These are phyloP conservation scores for Fistularia commersonii DNA, from an alignment of 2,797 vertebrate species.

Conservation along the genomic window DNA sequence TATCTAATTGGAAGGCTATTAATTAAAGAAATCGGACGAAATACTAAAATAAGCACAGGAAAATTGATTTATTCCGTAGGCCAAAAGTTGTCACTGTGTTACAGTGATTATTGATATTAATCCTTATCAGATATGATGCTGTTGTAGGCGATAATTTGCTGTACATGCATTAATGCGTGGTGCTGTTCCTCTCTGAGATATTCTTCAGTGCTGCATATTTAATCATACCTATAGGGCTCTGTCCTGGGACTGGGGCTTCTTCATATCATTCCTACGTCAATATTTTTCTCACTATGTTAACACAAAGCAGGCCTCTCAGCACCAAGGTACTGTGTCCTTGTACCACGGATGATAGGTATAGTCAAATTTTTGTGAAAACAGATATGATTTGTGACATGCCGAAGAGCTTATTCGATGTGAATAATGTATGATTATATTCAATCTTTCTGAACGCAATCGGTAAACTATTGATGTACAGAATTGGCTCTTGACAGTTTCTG, in stretches of 20 bases:
- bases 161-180: constrained; percentile 17
- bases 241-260: constrained; percentile 66
- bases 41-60: too few relatives aligned
- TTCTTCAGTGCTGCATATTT: constrained; percentile 61
- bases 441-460: constrained; percentile 4
- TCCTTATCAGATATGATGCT: too few relatives aligned
- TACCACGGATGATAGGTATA: constrained; percentile 30
- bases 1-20: too few relatives aligned
- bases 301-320: constrained; percentile 61
- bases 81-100: too few relatives aligned
- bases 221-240: constrained; percentile 66
- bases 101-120: too few relatives aligned
- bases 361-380: constrained; percentile 18
- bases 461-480: constrained; percentile 15
- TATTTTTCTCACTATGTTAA: constrained; percentile 70
- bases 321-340: constrained; percentile 32
- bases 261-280: constrained; percentile 80
- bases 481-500: constrained; percentile 24
- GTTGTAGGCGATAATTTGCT: constrained; percentile 25
- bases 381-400: constrained; percentile 17
- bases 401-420: constrained; percentile 4
- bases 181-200: constrained; percentile 35
- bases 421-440: constrained; percentile 8
- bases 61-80: too few relatives aligned
- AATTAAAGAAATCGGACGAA: too few relatives aligned